Evolutionary conservation across 2,888 invertebrate species (phyloP).

Genomic region (Dolomedes plantarius): DNA sequence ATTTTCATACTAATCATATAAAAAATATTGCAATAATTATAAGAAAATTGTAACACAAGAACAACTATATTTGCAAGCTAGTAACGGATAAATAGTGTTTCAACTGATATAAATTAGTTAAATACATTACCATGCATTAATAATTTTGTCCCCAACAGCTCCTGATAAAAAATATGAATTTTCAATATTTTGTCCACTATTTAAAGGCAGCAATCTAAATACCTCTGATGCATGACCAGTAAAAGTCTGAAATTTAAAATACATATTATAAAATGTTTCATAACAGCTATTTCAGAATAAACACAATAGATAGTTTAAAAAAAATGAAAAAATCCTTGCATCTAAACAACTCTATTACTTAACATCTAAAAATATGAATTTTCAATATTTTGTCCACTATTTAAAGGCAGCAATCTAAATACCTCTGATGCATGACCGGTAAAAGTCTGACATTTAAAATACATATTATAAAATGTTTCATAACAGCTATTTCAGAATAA

Average conservation of each 20-base stretch:
- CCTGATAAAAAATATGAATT: constrained; percentile 75
- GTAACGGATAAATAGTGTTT: too few species aligned
- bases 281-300: too few species aligned
- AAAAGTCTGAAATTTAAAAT: constrained; percentile 78
- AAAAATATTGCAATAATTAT: too few species aligned
- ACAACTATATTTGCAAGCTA: too few species aligned
- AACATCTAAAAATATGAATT: constrained; percentile 74
- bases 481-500: too few species aligned
- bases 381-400: constrained; percentile 37
- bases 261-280: too few species aligned
- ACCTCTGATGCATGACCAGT: constrained; percentile 83
- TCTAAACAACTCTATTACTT: too few species aligned
- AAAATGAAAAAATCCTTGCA: too few species aligned
- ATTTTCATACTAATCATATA: too few species aligned
- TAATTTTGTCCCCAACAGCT: constrained; percentile 75
- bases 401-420: constrained; percentile 72
- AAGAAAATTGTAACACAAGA: constrained; percentile 21
- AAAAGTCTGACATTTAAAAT: constrained; percentile 78
- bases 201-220: constrained; percentile 72
- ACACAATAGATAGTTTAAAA: too few species aligned
- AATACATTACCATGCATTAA: constrained; percentile 75
- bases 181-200: constrained; percentile 37
- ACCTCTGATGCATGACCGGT: constrained; percentile 83
- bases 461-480: too few species aligned
- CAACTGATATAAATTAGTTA: too few species aligned